Conservation (phyloP, 2,113 vertebrate species). For the Cnemophilus loriae region DNA sequence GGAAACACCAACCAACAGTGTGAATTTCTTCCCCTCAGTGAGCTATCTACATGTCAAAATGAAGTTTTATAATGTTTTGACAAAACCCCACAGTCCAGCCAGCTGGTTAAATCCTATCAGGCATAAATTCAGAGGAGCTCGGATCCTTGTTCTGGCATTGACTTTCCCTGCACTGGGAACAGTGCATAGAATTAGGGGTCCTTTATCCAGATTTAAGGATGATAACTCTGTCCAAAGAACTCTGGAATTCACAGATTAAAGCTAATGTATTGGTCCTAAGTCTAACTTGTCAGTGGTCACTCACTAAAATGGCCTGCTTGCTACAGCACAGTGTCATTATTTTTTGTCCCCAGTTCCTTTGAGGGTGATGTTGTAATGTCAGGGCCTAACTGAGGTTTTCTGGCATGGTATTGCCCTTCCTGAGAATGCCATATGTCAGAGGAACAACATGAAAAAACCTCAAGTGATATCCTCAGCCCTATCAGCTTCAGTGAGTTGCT, state of each 20-base stretch:
- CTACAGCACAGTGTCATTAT: background rate
- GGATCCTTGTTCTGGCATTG: background rate
- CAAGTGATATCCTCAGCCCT: background rate
- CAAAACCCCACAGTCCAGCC: background rate
- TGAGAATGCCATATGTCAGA: background rate
- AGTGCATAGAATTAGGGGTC: background rate
- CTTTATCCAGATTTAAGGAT: background rate
- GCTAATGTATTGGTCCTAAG: background rate
- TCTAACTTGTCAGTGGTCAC: background rate
- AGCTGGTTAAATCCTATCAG: background rate
- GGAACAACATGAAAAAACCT: background rate
- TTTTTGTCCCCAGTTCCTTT: background rate
- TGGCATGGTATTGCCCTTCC: background rate
- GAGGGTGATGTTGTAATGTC: background rate
- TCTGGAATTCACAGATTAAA: background rate
- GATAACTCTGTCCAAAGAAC: background rate
- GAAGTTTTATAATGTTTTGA: background rate
- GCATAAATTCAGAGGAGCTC: background rate
- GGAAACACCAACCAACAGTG: background rate
- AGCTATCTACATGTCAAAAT: background rate
- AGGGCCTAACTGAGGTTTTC: background rate
- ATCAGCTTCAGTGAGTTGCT: background rate
- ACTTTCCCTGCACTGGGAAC: background rate
- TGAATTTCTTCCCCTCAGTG: background rate
- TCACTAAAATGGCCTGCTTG: background rate